phyloP scores from a whole-genome alignment of 2,113 vertebrate genomes.

The Tricholaema leucomelas region DNA sequence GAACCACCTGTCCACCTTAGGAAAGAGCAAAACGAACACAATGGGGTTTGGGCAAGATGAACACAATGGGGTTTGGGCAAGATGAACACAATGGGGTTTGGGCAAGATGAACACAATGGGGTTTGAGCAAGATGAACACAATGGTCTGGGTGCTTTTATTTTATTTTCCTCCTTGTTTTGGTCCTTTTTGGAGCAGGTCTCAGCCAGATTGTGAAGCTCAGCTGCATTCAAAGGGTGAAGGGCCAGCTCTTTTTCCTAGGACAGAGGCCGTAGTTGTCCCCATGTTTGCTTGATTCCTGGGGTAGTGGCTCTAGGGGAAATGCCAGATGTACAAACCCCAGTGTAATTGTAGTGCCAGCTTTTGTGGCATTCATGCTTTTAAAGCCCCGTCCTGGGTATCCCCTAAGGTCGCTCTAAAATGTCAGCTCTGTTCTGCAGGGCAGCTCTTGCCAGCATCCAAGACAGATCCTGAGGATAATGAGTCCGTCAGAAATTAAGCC shows the following conservation, averaged over 20 bases:
- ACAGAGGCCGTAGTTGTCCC: background rate
- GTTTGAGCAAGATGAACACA: no score
- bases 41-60: background rate
- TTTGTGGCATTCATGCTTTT: background rate
- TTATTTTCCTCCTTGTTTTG: background rate
- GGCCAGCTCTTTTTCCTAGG: background rate
- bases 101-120: background rate
- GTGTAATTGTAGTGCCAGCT: background rate
- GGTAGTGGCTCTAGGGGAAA: background rate
- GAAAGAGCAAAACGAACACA: background rate
- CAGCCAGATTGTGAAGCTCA: background rate
- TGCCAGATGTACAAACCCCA: background rate
- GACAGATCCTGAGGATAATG: background rate
- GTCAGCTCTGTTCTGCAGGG: background rate
- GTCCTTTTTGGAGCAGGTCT: background rate
- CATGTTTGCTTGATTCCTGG: background rate
- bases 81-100: background rate
- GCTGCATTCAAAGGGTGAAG: background rate
- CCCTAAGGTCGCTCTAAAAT: background rate
- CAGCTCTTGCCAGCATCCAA: background rate
- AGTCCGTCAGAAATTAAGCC: background rate
- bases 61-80: no score
- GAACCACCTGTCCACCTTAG: background rate
- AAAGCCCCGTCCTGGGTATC: background rate
- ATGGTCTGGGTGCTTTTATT: no score